Conservation (phyloP, 2,797 vertebrate genomes). For the Aphelocoma californica region DNA sequence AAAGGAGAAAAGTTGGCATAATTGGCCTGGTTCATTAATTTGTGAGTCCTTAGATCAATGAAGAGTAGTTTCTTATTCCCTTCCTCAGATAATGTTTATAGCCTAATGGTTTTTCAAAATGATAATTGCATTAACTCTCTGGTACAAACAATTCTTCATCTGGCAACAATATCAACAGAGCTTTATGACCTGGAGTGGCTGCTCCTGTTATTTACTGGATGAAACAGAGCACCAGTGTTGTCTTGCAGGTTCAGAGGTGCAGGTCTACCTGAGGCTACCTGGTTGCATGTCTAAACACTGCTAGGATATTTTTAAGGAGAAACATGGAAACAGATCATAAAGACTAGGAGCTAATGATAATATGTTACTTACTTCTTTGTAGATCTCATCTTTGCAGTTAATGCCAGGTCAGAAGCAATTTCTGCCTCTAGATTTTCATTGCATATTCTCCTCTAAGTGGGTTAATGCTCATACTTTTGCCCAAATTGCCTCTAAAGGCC, state of each 20-base stretch:
- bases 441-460: not conserved
- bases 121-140: too few relatives aligned
- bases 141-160: not conserved
- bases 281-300: not conserved
- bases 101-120: not conserved
- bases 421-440: not conserved
- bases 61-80: not conserved
- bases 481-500: not conserved
- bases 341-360: not conserved
- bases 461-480: not conserved
- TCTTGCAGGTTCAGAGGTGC: too few relatives aligned
- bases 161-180: not conserved
- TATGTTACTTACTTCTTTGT: not conserved
- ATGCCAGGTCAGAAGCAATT: not conserved
- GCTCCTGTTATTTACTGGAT: not conserved
- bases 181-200: not conserved
- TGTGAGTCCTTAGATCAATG: not conserved
- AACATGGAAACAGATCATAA: not conserved
- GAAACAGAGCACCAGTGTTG: not conserved
- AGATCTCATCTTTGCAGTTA: not conserved
- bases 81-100: not conserved
- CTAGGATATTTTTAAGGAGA: not conserved
- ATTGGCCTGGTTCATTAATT: not conserved
- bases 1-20: not conserved
- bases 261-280: not conserved